Evolutionary conservation across 2,113 vertebrate species (phyloP).

Genomic region (Nibea coibor): DNA sequence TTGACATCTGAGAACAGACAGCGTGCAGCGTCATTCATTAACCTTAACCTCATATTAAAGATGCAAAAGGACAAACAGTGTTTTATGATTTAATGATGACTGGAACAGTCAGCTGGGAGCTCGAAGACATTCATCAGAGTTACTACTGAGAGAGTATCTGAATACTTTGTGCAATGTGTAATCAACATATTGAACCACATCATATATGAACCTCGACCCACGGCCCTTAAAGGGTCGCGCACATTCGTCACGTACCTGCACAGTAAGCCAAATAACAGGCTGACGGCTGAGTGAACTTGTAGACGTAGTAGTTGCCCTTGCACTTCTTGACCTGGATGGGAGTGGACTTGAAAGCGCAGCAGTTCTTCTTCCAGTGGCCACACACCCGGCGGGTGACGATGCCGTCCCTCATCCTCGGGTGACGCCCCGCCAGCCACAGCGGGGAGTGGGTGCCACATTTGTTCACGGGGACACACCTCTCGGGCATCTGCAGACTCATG

Average conservation of each 20-base stretch:
- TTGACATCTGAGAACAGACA: slow-evolving; percentile 61
- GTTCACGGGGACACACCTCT: slow-evolving; percentile 57
- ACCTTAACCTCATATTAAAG: neutral
- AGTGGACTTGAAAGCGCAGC: slow-evolving; percentile 58
- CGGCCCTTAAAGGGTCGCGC: too few species aligned
- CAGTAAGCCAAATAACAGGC: slow-evolving; percentile 38
- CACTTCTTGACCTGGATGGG: slow-evolving; percentile 75
- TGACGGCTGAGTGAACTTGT: slow-evolving; percentile 6
- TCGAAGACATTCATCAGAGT: too few species aligned
- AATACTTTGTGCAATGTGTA: neutral
- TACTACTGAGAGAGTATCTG: neutral
- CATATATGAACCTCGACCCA: neutral
- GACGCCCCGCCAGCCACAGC: slow-evolving; percentile 65
- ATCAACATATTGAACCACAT: neutral
- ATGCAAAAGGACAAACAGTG: neutral
- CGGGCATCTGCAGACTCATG: slow-evolving; percentile 70
- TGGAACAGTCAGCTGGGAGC: neutral
- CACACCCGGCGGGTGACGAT: slow-evolving; percentile 61
- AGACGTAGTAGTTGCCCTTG: slow-evolving; percentile 21
- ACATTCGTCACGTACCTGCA: slow-evolving; percentile 17
- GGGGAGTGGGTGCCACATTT: slow-evolving; percentile 66
- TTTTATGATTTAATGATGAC: too few species aligned
- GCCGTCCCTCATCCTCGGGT: slow-evolving; percentile 51
- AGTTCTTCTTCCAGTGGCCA: slow-evolving; percentile 64
- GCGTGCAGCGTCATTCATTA: neutral